Evolutionary conservation across 2,797 vertebrate species (phyloP), one percentile per base, ranked within the genome.

Genomic region (Halcyon smyrnensis): DNA sequence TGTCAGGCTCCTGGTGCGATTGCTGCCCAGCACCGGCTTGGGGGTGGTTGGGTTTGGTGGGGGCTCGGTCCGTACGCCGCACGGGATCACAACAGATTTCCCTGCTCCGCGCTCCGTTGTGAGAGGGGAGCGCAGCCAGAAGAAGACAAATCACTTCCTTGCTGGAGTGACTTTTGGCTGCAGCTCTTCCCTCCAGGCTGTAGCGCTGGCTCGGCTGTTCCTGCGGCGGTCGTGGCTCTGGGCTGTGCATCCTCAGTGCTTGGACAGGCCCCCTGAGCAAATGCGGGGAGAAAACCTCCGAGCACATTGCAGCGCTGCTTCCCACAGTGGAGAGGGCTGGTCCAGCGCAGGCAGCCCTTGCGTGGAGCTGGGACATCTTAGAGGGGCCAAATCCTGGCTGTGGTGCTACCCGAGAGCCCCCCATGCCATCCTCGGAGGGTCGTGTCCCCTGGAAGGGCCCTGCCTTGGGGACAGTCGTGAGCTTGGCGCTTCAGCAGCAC

Each of bases 131-230:
- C 3, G 2, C 21, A 86, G 94, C 96, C 95, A 95, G 85, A 36
- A 80, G 74, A 75, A 93, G 95, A 97, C 95, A 96, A 95, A 95
- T 96, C 79, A 1, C 94, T 96, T 96, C 91, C 96, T 96, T 96
- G 90, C 96, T 96, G 89, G 93, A 96, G 84, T 86, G 95, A 67
- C 95, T 96, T 91, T 94, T 95, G 93, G 95, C 93, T 83, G 95
- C 60, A 81, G 80, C 87, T 93, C 37, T 93, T 68, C 67, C 87
- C 78, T 75, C 69, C 48, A 65, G 15, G 90, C 76, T 91, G 73
- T 32, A 28, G 57, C 15, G 5, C 80, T 96, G 94, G 93, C 90
- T 93, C 4, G 0, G 60, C 69, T 85, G 30, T 54, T 37, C 75
- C 68, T 56, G 32, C 68, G 77, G 89, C 45, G 57, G 87, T 85